Evolutionary conservation across 2,797 vertebrate genomes (phyloP).

Genomic region (Tinamus major): DNA sequence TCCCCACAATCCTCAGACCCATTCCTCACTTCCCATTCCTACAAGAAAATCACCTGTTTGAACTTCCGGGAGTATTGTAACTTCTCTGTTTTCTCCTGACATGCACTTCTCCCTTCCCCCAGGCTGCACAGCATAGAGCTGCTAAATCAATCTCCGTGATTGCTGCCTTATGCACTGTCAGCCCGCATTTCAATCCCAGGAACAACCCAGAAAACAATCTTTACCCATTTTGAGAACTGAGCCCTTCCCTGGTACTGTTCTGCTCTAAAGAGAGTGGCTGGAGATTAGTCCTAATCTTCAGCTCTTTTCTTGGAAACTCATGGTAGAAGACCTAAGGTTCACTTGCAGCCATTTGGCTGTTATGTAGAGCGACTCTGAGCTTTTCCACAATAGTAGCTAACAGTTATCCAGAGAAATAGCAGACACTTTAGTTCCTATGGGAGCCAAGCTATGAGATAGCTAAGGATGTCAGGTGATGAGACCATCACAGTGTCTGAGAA

Average conservation of each 20-base stretch:
- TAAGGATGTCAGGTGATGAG: not conserved
- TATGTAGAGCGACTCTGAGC: not conserved
- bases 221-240: not conserved
- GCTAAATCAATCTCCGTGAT: not conserved
- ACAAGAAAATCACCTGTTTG: not conserved
- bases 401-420: not conserved
- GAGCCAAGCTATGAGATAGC: not conserved
- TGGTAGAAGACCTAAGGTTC: not conserved
- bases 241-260: not conserved
- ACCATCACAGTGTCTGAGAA: not conserved
- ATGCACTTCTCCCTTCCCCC: not conserved
- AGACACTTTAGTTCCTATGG: not conserved
- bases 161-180: not conserved
- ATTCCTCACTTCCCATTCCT: not conserved
- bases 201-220: not conserved
- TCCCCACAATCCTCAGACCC: not conserved
- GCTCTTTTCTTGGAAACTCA: not conserved
- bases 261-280: not conserved
- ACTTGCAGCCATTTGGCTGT: not conserved
- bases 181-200: not conserved
- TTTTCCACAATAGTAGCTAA: not conserved
- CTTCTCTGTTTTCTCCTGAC: not conserved
- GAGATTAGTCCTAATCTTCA: not conserved
- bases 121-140: not conserved
- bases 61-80: not conserved